Evolutionary conservation across 2,113 vertebrate genomes (phyloP).

Genomic region (Brienomyrus brachyistius): DNA sequence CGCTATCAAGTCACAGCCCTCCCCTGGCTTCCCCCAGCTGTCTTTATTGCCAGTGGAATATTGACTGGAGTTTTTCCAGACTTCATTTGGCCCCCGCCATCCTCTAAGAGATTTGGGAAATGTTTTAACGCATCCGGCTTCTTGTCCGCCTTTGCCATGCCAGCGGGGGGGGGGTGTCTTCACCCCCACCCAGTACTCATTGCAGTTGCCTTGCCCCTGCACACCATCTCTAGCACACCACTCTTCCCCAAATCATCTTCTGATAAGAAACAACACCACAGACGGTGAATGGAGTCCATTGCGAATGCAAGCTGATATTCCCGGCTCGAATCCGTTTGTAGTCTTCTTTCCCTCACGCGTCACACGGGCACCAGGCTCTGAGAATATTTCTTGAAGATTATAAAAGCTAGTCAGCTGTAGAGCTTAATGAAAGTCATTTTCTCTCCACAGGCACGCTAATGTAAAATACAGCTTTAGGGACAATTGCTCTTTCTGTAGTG

Average conservation of each 20-base stretch:
- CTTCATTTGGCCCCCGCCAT: slow-evolving; percentile 12
- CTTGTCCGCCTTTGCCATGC: slow-evolving; percentile 5
- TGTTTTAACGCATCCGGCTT: slow-evolving; percentile 17
- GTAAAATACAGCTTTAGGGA: slow-evolving; percentile 70
- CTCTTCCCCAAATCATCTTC: slow-evolving; percentile 52
- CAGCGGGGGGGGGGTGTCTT: slow-evolving; percentile 19
- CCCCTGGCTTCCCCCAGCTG: slow-evolving; percentile 17
- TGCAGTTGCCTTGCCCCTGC: slow-evolving; percentile 23
- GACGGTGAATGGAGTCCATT: slow-evolving; percentile 63
- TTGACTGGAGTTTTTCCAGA: slow-evolving; percentile 34
- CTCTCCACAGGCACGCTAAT: slow-evolving; percentile 60
- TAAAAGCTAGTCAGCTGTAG: slow-evolving; percentile 71
- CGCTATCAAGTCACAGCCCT: slow-evolving; percentile 36
- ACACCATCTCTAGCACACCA: slow-evolving; percentile 15
- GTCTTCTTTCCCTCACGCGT: slow-evolving; percentile 29
- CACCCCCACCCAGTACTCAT: slow-evolving; percentile 3
- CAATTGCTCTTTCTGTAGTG: slow-evolving; percentile 74
- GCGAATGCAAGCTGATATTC: slow-evolving; percentile 59
- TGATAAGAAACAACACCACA: slow-evolving; percentile 57
- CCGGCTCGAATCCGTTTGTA: slow-evolving; percentile 54
- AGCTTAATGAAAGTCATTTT: slow-evolving; percentile 75
- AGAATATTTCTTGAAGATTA: slow-evolving; percentile 61
- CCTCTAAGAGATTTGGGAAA: slow-evolving; percentile 26
- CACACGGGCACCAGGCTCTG: slow-evolving; percentile 45
- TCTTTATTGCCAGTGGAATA: slow-evolving; percentile 29